Percentiles rank a stretch among this genome's conserved stretches.
phyloP scores from a whole-genome alignment of 92 coral and sea anemone genomes.

The Porites rus region DNA sequence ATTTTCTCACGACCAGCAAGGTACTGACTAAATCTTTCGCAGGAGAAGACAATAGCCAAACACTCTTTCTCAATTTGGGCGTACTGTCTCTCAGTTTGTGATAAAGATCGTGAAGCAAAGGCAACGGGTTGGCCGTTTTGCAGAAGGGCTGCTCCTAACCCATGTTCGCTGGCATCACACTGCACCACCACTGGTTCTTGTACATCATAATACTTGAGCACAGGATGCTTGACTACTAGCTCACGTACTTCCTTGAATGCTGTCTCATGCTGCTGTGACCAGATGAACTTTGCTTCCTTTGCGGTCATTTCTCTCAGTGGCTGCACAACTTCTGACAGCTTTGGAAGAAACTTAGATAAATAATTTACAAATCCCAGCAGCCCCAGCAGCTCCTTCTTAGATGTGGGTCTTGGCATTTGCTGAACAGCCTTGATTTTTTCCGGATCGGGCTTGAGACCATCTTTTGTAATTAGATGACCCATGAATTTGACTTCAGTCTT shows the following conservation, averaged over 20 bases:
- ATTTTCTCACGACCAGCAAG: slow-evolving; percentile 36
- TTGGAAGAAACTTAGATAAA: slow-evolving; percentile 25
- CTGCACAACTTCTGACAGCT: slow-evolving; percentile 61
- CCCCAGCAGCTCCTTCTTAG: slow-evolving; percentile 50
- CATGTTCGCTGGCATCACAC: not conserved
- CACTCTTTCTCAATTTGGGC: slow-evolving; percentile 47
- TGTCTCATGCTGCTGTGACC: slow-evolving; percentile 59
- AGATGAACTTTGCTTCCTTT: slow-evolving; percentile 46
- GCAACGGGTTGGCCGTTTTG: slow-evolving; percentile 63
- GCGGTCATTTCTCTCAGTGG: slow-evolving; percentile 44
- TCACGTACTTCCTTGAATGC: slow-evolving; percentile 49
- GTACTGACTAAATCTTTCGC: slow-evolving; percentile 49
- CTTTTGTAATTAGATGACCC: slow-evolving; percentile 40
- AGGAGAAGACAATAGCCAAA: slow-evolving; percentile 52
- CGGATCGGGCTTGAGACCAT: slow-evolving; percentile 59
- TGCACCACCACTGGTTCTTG: no score
- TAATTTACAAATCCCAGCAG: slow-evolving; percentile 69
- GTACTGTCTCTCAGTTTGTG: slow-evolving; percentile 52
- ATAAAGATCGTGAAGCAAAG: slow-evolving; percentile 49
- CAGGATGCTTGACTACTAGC: slow-evolving; percentile 19
- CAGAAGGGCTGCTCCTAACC: slow-evolving; percentile 46
- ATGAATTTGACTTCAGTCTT: slow-evolving; percentile 45
- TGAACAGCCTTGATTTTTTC: slow-evolving; percentile 45
- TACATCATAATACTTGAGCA: no score
- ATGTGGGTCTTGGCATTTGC: slow-evolving; percentile 46